A percentile compares a stretch with the other conserved stretches of the same genome.
Conservation (phyloP, 1,140 invertebrate genomes). For the Zophobas morio region DNA sequence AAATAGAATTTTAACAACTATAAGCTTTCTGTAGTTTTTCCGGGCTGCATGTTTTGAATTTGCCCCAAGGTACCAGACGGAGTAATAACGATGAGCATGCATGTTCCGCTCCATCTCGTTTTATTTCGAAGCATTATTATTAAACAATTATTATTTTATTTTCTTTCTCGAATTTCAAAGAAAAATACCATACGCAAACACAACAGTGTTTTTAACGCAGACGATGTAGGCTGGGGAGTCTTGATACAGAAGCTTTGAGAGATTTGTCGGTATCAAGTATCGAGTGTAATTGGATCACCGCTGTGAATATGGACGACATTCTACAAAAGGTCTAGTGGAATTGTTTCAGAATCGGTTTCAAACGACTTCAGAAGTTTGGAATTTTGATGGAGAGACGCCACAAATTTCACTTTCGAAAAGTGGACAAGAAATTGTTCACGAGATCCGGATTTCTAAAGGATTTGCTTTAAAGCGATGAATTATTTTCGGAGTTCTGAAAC, state of each 20-base stretch:
- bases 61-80: slow-evolving; percentile 1
- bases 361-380: slow-evolving; percentile 27
- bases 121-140: slow-evolving; percentile 2
- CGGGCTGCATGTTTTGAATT: background rate
- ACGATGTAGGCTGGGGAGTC: background rate
- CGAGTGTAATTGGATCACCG: slow-evolving; percentile 29
- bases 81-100: slow-evolving; percentile 1
- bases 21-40: background rate
- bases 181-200: slow-evolving; percentile 5
- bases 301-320: slow-evolving; percentile 27
- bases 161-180: slow-evolving; percentile 2
- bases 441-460: too few species aligned
- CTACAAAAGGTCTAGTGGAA: slow-evolving; percentile 4
- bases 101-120: background rate
- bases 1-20: too few species aligned
- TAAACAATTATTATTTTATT: slow-evolving; percentile 1
- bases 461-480: too few species aligned
- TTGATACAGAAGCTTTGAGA: slow-evolving; percentile 33
- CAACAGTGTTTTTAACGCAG: background rate
- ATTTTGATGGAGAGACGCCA: slow-evolving; percentile 7
- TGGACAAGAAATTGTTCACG: background rate
- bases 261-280: slow-evolving; percentile 30
- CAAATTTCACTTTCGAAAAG: background rate
- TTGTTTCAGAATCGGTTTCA: slow-evolving; percentile 10
- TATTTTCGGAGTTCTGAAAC: too few species aligned